Evolutionary conservation across 2,113 vertebrate genomes (phyloP).

Genomic region (Lampris incognitus): DNA sequence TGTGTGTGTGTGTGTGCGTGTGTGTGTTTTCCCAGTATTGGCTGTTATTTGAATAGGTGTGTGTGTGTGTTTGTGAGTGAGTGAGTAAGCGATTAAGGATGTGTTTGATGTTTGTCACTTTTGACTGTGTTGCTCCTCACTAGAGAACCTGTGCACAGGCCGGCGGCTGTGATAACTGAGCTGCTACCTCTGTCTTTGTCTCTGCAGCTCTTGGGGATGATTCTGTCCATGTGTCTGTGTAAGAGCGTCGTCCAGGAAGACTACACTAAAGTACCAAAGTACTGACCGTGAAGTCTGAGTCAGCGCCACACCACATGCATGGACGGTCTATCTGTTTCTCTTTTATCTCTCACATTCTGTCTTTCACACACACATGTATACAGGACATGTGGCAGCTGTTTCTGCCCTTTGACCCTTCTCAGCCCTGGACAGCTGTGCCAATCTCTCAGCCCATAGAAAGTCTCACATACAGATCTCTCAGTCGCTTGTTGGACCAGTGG

Average conservation of each 20-base stretch:
- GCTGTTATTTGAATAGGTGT: constrained; percentile 31
- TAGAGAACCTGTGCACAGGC: no score
- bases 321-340: constrained; percentile 14
- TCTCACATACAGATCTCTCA: constrained; percentile 36
- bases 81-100: no score
- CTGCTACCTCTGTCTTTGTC: constrained; percentile 10
- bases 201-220: constrained; percentile 91
- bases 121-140: no score
- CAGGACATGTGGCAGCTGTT: constrained; percentile 46
- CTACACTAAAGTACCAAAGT: constrained; percentile 96
- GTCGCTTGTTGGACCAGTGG: constrained; percentile 12
- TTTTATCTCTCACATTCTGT: constrained; percentile 16
- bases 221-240: constrained; percentile 93
- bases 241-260: constrained; percentile 91
- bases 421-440: constrained; percentile 52
- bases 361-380: constrained; percentile 17
- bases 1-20: neutral
- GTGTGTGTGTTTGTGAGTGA: no score
- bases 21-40: neutral
- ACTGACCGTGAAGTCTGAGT: constrained; percentile 79
- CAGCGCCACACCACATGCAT: constrained; percentile 50
- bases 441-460: constrained; percentile 43
- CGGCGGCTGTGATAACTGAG: constrained; percentile 23
- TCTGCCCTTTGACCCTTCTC: constrained; percentile 39
- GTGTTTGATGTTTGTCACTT: no score